Evolutionary conservation across 2,888 invertebrate species (phyloP).

Genomic region (Mythimna impura): DNA sequence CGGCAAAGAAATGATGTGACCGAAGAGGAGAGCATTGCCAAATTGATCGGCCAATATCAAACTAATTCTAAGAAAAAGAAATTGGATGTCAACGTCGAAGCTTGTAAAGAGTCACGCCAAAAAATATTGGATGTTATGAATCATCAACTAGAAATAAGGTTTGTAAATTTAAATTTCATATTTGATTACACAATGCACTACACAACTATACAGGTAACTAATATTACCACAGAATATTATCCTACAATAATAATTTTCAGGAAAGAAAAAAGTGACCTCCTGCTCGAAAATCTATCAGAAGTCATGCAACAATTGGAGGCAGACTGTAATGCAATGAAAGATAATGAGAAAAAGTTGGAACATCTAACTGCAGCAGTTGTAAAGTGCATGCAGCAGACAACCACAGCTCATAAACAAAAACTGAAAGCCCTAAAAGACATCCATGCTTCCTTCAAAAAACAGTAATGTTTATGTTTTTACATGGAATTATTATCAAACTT

Average conservation of each 20-base stretch:
- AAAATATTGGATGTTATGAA: constrained; percentile 79
- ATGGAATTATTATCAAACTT: no score
- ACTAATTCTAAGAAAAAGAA: constrained; percentile 77
- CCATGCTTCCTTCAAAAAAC: constrained; percentile 76
- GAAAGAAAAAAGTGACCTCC: constrained; percentile 75
- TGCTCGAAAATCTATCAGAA: constrained; percentile 77
- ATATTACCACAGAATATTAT: no score
- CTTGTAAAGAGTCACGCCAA: constrained; percentile 76
- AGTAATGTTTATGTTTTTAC: constrained; percentile 67
- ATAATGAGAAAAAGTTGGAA: constrained; percentile 84
- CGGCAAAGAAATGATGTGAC: constrained; percentile 67
- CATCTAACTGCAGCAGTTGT: constrained; percentile 78
- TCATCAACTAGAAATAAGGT: constrained; percentile 80
- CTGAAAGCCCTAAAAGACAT: constrained; percentile 79
- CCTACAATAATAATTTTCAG: constrained; percentile 63
- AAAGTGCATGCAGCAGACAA: constrained; percentile 82
- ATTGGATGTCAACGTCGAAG: constrained; percentile 69
- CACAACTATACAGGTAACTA: neutral
- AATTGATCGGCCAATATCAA: constrained; percentile 73
- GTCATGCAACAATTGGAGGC: constrained; percentile 76
- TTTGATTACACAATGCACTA: neutral
- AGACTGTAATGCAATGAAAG: constrained; percentile 80
- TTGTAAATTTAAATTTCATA: constrained; percentile 6
- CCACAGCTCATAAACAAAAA: constrained; percentile 79
- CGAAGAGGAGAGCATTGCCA: constrained; percentile 75